These are phyloP conservation scores for Stichopus horrens DNA, from an alignment of 53 echinoderm and acorn worm species.

Conservation along the genomic window DNA sequence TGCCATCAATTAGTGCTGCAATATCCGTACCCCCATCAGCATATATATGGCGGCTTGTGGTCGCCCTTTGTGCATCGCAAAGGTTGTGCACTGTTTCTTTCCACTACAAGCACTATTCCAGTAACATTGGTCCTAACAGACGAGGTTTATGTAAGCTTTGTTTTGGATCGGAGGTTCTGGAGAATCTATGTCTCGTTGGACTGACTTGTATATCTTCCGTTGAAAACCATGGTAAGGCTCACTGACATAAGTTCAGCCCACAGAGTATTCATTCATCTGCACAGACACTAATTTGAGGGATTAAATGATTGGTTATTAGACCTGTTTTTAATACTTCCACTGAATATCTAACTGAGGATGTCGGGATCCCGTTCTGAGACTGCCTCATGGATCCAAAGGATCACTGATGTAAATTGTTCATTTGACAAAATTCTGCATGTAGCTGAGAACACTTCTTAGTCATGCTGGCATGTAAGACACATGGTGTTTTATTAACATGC, in stretches of 20 bases:
- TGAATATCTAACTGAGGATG: too few relatives aligned
- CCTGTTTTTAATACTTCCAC: too few relatives aligned
- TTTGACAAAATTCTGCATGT: too few relatives aligned
- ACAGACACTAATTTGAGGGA: too few relatives aligned
- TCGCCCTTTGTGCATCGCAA: slow-evolving; percentile 58
- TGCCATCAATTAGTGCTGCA: slow-evolving; percentile 89
- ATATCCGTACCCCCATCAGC: slow-evolving; percentile 74
- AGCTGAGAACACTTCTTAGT: too few relatives aligned
- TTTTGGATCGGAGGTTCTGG: slow-evolving; percentile 64
- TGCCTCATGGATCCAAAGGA: too few relatives aligned
- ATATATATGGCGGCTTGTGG: slow-evolving; percentile 79
- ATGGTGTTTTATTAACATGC: too few relatives aligned
- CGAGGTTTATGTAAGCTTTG: slow-evolving; percentile 61
- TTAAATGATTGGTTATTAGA: too few relatives aligned
- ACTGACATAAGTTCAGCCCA: background rate
- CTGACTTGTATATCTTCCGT: slow-evolving; percentile 74
- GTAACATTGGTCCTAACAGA: background rate
- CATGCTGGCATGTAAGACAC: too few relatives aligned
- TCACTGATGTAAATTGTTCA: too few relatives aligned
- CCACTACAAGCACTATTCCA: slow-evolving; percentile 62
- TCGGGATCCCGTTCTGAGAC: too few relatives aligned
- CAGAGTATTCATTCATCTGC: too few relatives aligned
- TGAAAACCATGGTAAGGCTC: slow-evolving; percentile 72
- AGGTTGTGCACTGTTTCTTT: slow-evolving; percentile 56
- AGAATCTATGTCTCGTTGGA: slow-evolving; percentile 75